phyloP scores from a whole-genome alignment of 2,113 vertebrate genomes.

The Muntiacus muntjak region DNA sequence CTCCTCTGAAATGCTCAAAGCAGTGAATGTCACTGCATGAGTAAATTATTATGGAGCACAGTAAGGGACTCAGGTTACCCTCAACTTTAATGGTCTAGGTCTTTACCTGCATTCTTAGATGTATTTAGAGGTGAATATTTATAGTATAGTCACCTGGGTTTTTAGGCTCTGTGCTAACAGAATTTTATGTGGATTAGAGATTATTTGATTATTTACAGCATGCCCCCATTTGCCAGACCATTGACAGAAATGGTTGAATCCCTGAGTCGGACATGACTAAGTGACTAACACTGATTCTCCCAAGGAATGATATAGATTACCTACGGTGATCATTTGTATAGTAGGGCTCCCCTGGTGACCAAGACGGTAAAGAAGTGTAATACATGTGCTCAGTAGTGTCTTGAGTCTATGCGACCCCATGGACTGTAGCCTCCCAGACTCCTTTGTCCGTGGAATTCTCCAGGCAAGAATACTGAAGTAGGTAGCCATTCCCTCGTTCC shows the following conservation, averaged over 20 bases:
- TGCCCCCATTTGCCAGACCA: background rate
- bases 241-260: background rate
- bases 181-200: background rate
- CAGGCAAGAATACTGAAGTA: background rate
- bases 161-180: background rate
- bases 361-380: background rate
- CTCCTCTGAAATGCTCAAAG: constrained; percentile 54
- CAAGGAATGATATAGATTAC: background rate
- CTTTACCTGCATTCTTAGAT: constrained; percentile 3
- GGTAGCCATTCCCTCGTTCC: background rate
- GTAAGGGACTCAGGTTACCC: constrained; percentile 10
- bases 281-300: background rate
- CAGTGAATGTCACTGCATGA: constrained; percentile 52
- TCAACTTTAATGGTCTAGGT: background rate
- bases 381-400: background rate
- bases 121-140: background rate
- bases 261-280: background rate
- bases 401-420: background rate
- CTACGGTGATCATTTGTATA: background rate
- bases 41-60: constrained; percentile 44
- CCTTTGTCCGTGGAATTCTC: background rate
- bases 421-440: background rate
- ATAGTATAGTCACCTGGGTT: background rate
- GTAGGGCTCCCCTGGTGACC: background rate
- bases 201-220: constrained; percentile 9